Conservation (phyloP, 2,113 vertebrate genomes). For the Corythornis vintsioides region DNA sequence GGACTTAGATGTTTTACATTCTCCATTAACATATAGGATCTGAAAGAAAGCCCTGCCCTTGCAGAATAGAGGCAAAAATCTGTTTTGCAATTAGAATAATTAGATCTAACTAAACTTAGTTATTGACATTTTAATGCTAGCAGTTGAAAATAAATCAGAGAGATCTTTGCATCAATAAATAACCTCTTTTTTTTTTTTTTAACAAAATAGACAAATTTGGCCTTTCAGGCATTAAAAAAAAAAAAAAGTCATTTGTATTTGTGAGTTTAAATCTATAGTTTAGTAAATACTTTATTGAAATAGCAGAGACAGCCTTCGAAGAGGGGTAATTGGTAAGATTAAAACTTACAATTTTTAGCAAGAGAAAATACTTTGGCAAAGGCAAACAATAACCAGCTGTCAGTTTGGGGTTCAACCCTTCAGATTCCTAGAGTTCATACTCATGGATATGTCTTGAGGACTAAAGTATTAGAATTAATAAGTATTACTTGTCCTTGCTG, state of each 20-base stretch:
- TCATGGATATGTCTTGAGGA: neutral
- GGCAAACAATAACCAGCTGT: constrained; percentile 10
- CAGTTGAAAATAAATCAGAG: neutral
- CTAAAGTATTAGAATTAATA: neutral
- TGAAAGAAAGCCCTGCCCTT: neutral
- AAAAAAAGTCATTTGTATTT: neutral
- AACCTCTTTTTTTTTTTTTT: neutral
- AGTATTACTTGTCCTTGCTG: neutral
- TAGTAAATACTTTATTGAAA: constrained; percentile 16
- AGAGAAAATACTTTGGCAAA: constrained; percentile 34
- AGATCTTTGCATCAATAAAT: neutral
- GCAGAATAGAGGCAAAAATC: neutral
- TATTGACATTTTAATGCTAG: neutral
- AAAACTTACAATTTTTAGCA: constrained; percentile 7
- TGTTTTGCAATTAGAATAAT: constrained; percentile 13
- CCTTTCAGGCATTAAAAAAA: neutral
- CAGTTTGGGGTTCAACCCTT: neutral
- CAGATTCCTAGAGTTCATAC: neutral
- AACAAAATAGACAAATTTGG: neutral
- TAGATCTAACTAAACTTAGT: constrained; percentile 2
- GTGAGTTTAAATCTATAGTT: neutral
- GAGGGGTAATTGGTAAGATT: neutral
- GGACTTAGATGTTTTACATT: neutral
- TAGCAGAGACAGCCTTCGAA: neutral
- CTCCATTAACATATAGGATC: neutral